Evolutionary conservation across 2,797 vertebrate genomes (phyloP), one percentile per base, ranked within the genome.

Genomic region (Rhadinocentrus ornatus): DNA sequence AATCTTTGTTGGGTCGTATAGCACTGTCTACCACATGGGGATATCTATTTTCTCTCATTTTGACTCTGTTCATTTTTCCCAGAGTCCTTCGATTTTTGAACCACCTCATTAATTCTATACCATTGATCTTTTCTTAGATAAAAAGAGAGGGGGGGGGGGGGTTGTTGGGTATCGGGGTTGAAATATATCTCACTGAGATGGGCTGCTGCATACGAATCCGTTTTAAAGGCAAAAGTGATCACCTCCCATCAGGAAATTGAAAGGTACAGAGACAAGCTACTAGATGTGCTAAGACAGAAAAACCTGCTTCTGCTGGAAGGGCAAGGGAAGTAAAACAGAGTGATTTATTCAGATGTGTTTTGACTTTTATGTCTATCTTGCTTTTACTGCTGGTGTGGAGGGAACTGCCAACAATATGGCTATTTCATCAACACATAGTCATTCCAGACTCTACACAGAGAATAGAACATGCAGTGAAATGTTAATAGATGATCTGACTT

Each of bases 1-100:
- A 92, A 91, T 91, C 81, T 81, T 80, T 80, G 81, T 69, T 66
- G 62, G 26, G 55, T 78, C 77, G 84, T 86, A 77, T 54, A 74
- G 66, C 60, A 46, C 56, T 64, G 61, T 84, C 78, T 39, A 31
- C 68, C 66, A 72, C 44, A 56, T 61, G 59, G 73, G 32, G 76
- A 83, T 78, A 75, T 84, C 50, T 72, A 57, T 85, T 70, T 81
- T 77, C 63, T 78, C 70, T 84, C 48, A 80, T 81, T 88, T 84
- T 34, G 52, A 82, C 74, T 85, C 29, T 12, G 72, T 82, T 69
- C 31, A 59, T 67, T 77, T 62, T 62, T 32, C 22, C 39, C 46
- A 1, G 15, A 59, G 67, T 60, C 34, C 67, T 86, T 88, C 57
- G 62, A 84, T 87, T 87, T 90, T 83, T 73, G 41, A 78, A 83